A percentile compares a stretch with the other conserved stretches of the same genome.
Evolutionary conservation across 2,113 vertebrate species (phyloP).

Genomic region (Chaetodon auriga): DNA sequence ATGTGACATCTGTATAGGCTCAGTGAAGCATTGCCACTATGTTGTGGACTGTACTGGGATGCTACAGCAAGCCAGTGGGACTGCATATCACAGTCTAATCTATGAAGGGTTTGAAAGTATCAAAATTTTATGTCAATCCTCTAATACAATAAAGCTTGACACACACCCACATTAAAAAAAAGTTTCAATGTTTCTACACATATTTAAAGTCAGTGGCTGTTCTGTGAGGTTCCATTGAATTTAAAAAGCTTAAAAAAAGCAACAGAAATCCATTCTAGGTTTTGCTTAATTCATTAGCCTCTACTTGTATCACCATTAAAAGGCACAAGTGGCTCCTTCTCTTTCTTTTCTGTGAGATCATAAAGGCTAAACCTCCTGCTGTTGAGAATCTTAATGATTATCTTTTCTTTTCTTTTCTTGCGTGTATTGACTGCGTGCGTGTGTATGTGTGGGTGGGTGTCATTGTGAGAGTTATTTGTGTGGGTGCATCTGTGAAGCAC

Average conservation of each 20-base stretch:
- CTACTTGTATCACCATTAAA: constrained; percentile 27
- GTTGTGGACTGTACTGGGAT: neutral
- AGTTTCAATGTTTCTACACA: neutral
- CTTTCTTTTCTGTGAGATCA: constrained; percentile 14
- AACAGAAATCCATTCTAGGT: neutral
- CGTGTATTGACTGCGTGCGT: neutral
- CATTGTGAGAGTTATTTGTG: constrained; percentile 7
- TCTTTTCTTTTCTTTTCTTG: constrained; percentile 25
- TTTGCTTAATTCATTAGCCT: constrained; percentile 35
- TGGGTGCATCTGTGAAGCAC: constrained; percentile 44
- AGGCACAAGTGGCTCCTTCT: constrained; percentile 19
- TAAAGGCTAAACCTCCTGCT: constrained; percentile 44
- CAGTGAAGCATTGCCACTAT: too few species aligned
- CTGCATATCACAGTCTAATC: neutral
- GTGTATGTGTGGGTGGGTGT: constrained; percentile 29
- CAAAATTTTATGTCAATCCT: neutral
- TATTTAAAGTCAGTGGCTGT: neutral
- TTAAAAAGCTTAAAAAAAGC: neutral
- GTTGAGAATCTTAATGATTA: constrained; percentile 39
- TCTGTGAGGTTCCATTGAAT: neutral
- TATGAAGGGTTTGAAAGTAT: neutral
- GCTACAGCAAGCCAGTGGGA: too few species aligned
- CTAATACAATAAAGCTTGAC: neutral
- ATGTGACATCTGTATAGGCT: too few species aligned
- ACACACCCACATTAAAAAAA: neutral